Conservation (phyloP, 2,888 invertebrate genomes). For the Amphipyra berbera region DNA sequence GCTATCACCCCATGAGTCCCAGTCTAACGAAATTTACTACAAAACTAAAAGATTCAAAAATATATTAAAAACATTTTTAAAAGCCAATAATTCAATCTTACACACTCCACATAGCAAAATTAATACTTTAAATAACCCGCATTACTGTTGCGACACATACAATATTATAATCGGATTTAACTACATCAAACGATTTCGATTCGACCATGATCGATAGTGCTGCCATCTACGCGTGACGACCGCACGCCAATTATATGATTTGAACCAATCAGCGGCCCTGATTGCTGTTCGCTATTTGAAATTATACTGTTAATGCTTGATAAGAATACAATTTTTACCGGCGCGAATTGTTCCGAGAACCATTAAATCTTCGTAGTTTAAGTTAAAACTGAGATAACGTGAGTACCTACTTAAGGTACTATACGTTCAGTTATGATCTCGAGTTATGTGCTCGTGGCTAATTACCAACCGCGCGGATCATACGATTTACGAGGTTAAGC, state of each 20-base stretch:
- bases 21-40: too few relatives aligned
- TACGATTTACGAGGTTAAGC: too few relatives aligned
- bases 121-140: conserved; percentile 7
- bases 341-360: conserved; percentile 40
- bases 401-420: too few relatives aligned
- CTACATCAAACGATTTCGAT: conserved; percentile 27
- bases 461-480: too few relatives aligned
- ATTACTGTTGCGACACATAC: conserved; percentile 15
- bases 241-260: conserved; percentile 54
- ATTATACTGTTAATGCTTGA: conserved; percentile 50
- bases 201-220: conserved; percentile 35
- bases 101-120: conserved; percentile 4
- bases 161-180: conserved; percentile 30
- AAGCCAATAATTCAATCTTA: background rate
- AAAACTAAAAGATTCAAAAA: background rate
- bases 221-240: conserved; percentile 36
- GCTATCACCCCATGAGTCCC: too few relatives aligned
- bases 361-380: conserved; percentile 40
- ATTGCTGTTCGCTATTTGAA: conserved; percentile 48
- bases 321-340: conserved; percentile 51
- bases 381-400: background rate
- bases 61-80: background rate
- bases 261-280: conserved; percentile 51
- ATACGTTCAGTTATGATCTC: too few relatives aligned
- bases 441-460: too few relatives aligned